A percentile compares a stretch with the other conserved stretches of the same genome.
Conservation (phyloP, 64 coral and sea anemone species). For the Montipora capricornis region DNA sequence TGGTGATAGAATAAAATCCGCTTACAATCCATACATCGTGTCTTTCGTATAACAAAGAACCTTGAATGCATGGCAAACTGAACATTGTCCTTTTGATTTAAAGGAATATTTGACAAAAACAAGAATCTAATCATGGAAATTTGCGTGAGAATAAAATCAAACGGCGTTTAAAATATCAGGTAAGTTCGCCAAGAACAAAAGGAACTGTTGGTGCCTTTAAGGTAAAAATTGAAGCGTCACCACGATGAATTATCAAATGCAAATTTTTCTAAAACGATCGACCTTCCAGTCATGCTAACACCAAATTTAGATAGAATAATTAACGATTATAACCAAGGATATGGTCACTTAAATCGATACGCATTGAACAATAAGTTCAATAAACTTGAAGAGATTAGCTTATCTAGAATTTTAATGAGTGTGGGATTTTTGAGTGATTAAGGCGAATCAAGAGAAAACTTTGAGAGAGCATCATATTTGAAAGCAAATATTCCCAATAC, state of each 20-base stretch:
- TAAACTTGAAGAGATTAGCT: constrained; percentile 28
- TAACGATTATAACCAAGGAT: background rate
- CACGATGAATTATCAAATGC: too few species aligned
- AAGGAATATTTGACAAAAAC: too few species aligned
- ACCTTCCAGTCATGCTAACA: background rate
- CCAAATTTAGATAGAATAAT: background rate
- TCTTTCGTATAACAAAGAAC: background rate
- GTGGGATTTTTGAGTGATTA: background rate
- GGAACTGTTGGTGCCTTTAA: too few species aligned
- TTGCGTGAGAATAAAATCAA: too few species aligned
- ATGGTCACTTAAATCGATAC: background rate
- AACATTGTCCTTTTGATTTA: too few species aligned
- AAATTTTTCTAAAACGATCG: background rate
- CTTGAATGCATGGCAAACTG: too few species aligned
- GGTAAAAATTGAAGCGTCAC: too few species aligned
- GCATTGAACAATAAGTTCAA: background rate
- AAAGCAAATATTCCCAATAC: background rate
- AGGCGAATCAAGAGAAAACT: background rate
- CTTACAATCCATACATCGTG: background rate
- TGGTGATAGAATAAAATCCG: background rate
- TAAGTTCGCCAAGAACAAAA: too few species aligned
- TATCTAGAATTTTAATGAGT: background rate
- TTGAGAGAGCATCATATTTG: background rate
- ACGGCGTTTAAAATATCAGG: too few species aligned
- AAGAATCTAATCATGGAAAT: too few species aligned